These are phyloP conservation scores for Euzophera pinguis DNA, from an alignment of 2,888 invertebrate species.

Conservation along the genomic window DNA sequence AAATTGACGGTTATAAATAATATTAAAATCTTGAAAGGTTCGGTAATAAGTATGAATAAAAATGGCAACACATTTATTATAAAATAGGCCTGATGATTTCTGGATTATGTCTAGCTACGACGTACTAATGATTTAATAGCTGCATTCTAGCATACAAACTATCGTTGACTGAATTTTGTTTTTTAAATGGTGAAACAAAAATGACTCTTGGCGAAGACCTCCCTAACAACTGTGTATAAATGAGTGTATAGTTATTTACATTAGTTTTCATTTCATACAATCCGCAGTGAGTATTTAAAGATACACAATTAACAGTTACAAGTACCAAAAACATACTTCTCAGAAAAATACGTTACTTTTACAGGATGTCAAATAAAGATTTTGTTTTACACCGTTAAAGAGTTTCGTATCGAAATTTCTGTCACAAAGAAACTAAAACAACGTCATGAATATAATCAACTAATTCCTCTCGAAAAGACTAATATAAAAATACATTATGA, in stretches of 20 bases:
- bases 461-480: not conserved
- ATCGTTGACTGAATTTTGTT: too few relatives aligned
- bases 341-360: not conserved
- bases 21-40: not conserved
- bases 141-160: not conserved
- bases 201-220: constrained; percentile 3
- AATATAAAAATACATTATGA: not conserved
- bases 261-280: constrained; percentile 6
- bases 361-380: not conserved
- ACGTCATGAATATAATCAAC: not conserved
- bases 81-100: too few relatives aligned
- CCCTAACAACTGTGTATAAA: not conserved
- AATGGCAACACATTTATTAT: too few relatives aligned
- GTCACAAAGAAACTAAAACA: not conserved
- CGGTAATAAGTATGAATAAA: not conserved
- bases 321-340: constrained; percentile 14
- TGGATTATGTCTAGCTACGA: too few relatives aligned
- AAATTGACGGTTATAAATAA: not conserved
- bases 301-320: constrained; percentile 10
- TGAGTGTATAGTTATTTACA: not conserved
- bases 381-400: not conserved
- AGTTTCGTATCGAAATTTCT: not conserved
- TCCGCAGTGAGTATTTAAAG: constrained; percentile 10
- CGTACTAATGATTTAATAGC: too few relatives aligned
- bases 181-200: not conserved